Evolutionary conservation across 2,888 invertebrate species (phyloP), one percentile per base, ranked within the genome.

Genomic region (Mythimna lalbum): DNA sequence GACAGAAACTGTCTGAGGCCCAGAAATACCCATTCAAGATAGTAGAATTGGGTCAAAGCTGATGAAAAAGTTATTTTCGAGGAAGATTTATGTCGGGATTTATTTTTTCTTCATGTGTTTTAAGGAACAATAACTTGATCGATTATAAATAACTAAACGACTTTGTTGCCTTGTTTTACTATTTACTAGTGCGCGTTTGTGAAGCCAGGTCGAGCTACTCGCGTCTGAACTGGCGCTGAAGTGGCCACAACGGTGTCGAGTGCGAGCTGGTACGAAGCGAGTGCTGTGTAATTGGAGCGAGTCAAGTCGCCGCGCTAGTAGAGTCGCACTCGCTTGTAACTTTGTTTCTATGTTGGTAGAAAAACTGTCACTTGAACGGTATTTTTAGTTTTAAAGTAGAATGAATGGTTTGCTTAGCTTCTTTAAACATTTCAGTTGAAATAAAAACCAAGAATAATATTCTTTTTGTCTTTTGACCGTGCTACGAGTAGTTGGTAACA

Each of bases 211-310:
- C 69, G 55, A 55, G 67, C 59, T 67, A 65, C 71, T 70, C 31
- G 64, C 65, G n/a, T 66, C 62, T 55, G 73, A 57, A 69, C 73
- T 66, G 73, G 61, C 65, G 23, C 36, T 83, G 64, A 63, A 86
- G 86, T 69, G 78, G 57, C 73, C 72, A 53, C 79, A 85, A 82
- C 74, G 59, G 77, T 86, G 85, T 85, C 85, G 85, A 85, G 85
- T 79, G 75, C 31, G 6, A 67, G 67, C 66, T 27, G 69, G 65
- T 70, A 64, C 63, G 69, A 55, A 55, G 78, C 65, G 63, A 81
- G 78, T 77, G 77, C 74, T 52, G 72, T 63, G 76, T 81, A 83
- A 84, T 84, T 83, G 73, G 84, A 81, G 81, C 78, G 69, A 76
- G 84, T 78, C 74, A 73, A 84, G 82, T 77, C 63, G 79, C 10